Evolutionary conservation across 1,140 invertebrate genomes (phyloP).

Genomic region (Leptestheria dahalacensis): DNA sequence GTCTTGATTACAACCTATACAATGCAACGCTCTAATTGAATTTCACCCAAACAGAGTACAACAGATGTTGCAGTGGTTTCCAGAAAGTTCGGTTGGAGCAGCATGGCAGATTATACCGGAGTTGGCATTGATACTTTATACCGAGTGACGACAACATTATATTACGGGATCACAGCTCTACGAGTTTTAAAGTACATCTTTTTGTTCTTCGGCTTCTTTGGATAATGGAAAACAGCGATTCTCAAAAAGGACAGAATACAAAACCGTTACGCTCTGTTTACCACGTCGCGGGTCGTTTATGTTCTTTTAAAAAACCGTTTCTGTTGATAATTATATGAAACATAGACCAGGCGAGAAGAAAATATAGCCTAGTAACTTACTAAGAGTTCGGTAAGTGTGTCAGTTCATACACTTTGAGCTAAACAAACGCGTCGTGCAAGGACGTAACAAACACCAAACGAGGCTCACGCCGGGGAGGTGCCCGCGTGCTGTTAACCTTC

Average conservation of each 20-base stretch:
- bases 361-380: not conserved
- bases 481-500: too few relatives aligned
- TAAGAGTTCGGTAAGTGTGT: not conserved
- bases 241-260: too few relatives aligned
- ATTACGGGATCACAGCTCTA: slow-evolving; percentile 6
- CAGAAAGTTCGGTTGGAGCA: not conserved
- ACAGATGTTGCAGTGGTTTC: not conserved
- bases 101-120: slow-evolving; percentile 3
- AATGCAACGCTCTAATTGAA: too few relatives aligned
- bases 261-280: not conserved
- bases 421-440: too few relatives aligned
- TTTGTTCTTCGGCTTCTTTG: slow-evolving; percentile 12
- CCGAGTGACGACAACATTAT: slow-evolving; percentile 2
- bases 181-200: slow-evolving; percentile 11
- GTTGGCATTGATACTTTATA: slow-evolving; percentile 7
- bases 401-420: not conserved
- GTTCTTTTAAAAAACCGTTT: too few relatives aligned
- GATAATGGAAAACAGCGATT: slow-evolving; percentile 5
- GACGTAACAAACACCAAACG: too few relatives aligned
- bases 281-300: not conserved
- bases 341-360: not conserved
- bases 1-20: too few relatives aligned
- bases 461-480: too few relatives aligned
- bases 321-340: not conserved
- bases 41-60: not conserved